Evolutionary conservation across 2,888 invertebrate genomes (phyloP).

Genomic region (Phyllotreta cruciferae): DNA sequence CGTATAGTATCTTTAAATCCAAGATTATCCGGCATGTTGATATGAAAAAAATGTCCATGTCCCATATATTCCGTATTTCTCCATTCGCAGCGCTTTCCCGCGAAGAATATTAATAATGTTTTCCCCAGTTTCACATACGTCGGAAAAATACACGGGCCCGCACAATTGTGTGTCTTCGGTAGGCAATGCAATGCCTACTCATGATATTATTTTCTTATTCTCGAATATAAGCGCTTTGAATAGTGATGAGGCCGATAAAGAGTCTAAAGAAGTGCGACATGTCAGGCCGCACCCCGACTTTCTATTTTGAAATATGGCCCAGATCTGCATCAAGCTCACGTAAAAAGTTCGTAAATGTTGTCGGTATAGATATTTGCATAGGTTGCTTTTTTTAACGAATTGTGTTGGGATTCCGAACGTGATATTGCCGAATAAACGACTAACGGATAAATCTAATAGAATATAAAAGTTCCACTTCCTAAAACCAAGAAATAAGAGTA

Average conservation of each 20-base stretch:
- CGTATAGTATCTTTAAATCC: conserved; percentile 5
- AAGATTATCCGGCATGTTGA: conserved; percentile 20
- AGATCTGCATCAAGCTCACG: conserved; percentile 29
- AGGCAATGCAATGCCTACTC: conserved; percentile 29
- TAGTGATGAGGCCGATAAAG: conserved; percentile 37
- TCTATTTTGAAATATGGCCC: conserved; percentile 26
- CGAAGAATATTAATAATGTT: conserved; percentile 27
- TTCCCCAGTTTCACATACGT: conserved; percentile 16
- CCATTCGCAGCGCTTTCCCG: conserved; percentile 11
- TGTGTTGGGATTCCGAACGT: conserved; percentile 14
- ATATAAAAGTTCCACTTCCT: conserved; percentile 5
- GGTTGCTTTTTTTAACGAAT: conserved; percentile 15
- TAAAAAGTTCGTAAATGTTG: conserved; percentile 30
- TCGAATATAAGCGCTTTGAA: conserved; percentile 34
- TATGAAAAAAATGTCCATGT: conserved; percentile 21
- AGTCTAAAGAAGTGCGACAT: conserved; percentile 31
- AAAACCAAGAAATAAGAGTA: no score
- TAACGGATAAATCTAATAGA: conserved; percentile 11
- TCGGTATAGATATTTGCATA: conserved; percentile 17
- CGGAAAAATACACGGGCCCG: conserved; percentile 21
- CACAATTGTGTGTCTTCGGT: conserved; percentile 26
- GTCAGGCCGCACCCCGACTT: conserved; percentile 28
- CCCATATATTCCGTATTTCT: conserved; percentile 20
- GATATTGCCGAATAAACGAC: conserved; percentile 2
- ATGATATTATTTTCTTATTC: conserved; percentile 36